These are phyloP conservation scores for Lerema accius DNA, from an alignment of 1,140 invertebrate genomes.

Conservation along the genomic window DNA sequence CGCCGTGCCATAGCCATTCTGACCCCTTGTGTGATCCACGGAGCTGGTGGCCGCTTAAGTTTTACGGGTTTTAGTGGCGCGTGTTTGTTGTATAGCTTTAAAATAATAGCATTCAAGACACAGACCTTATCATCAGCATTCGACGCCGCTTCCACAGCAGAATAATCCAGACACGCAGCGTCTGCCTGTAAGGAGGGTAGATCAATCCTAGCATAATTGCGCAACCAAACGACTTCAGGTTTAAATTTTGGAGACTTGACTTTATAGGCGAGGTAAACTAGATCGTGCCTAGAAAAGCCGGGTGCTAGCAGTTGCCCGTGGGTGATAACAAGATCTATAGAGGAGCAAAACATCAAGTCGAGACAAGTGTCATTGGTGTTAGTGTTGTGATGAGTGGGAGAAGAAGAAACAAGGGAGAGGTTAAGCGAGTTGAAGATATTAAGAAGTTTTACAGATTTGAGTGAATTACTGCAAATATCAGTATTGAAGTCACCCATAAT, in stretches of 20 bases:
- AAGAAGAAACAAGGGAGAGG: conserved; percentile 27
- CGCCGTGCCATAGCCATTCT: conserved; percentile 18
- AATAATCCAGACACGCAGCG: conserved; percentile 16
- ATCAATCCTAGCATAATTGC: conserved; percentile 27
- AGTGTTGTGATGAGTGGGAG: conserved; percentile 37
- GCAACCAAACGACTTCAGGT: background rate
- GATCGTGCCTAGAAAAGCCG: conserved; percentile 32
- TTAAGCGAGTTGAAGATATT: conserved; percentile 22
- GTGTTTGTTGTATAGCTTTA: background rate
- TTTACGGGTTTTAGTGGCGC: background rate
- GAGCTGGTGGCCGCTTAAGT: background rate
- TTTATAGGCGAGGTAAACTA: conserved; percentile 28
- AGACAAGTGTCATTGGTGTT: conserved; percentile 24
- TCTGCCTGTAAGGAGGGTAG: background rate
- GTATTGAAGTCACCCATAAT: conserved; percentile 43
- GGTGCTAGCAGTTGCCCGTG: conserved; percentile 32
- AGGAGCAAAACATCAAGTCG: conserved; percentile 33
- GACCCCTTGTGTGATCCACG: conserved; percentile 1
- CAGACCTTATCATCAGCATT: conserved; percentile 23
- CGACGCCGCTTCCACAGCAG: background rate
- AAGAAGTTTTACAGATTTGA: conserved; percentile 12
- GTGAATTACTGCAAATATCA: conserved; percentile 13
- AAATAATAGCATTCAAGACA: conserved; percentile 8
- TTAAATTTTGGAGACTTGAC: conserved; percentile 4
- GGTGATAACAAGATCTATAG: conserved; percentile 2